Conservation (phyloP, 2,888 invertebrate genomes). For the Mythimna pallens region DNA sequence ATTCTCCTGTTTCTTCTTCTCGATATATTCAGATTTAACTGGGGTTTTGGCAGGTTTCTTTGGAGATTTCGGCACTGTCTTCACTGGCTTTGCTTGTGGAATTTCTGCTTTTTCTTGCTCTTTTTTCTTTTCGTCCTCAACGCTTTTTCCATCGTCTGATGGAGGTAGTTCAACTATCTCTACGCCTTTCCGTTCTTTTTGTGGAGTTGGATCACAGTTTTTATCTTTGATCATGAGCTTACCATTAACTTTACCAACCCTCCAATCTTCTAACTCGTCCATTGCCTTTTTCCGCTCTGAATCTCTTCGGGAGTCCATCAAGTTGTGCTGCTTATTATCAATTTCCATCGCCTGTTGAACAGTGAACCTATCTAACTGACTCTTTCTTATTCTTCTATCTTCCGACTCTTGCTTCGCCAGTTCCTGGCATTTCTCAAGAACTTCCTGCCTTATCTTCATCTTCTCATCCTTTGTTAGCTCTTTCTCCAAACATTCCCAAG, state of each 20-base stretch:
- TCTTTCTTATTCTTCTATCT: conserved; percentile 87
- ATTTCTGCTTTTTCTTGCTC: conserved; percentile 36
- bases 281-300: conserved; percentile 92
- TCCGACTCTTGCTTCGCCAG: conserved; percentile 89
- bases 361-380: conserved; percentile 89
- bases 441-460: conserved; percentile 89
- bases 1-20: conserved; percentile 79
- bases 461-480: conserved; percentile 90
- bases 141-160: conserved; percentile 66
- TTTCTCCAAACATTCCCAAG: conserved; percentile 91
- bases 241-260: conserved; percentile 66
- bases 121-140: conserved; percentile 28
- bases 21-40: conserved; percentile 81
- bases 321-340: conserved; percentile 87
- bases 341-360: conserved; percentile 88
- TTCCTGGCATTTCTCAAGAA: conserved; percentile 90
- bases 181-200: conserved; percentile 63
- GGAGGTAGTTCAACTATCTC: conserved; percentile 73
- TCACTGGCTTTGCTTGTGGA: conserved; percentile 31
- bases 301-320: conserved; percentile 92
- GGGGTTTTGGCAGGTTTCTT: conserved; percentile 67
- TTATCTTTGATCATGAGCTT: background rate
- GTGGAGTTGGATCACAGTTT: conserved; percentile 5
- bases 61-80: conserved; percentile 24
- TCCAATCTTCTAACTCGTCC: conserved; percentile 92